Base-by-base conservation (phyloP, 2,113 vertebrate species). In the Percopsis transmontana region DNA sequence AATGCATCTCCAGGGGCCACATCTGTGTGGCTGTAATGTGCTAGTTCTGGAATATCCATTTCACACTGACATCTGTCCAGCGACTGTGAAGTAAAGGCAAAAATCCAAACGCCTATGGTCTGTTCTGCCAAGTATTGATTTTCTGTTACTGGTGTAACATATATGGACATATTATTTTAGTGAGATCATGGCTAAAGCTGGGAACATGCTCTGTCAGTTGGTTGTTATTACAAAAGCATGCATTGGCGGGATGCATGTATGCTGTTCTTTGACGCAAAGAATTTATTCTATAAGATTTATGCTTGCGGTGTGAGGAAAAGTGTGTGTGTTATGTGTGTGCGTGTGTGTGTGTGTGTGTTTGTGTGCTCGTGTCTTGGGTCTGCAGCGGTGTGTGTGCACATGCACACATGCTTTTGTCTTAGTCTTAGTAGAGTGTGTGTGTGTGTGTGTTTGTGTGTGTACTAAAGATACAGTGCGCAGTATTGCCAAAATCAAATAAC, bases 1-100 rank as follows among this genome's bases (percentile, higher is more conserved):
- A 1, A 27, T 51, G 41, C 62, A 1, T 66, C 75, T 82, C 59
- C 61, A 65, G 61, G 47, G 0, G 15, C 68, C 81, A 86, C 88
- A 88, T 89, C 88, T 87, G 85, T 55, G 72, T 51, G 72, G 85
- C 68, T 74, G 82, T 82, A 71, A 79, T 76, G 72, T 74, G 83
- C 77, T 77, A 69, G 58, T 81, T 76, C 81, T 72, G 81, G 71
- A 70, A 53, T 84, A 87, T 87, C 85, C 85, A 79, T 90, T 87
- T 89, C 88, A 77, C 80, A 63, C 83, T 83, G 84, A 88, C 88
- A 89, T 89, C 88, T 87, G 88, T 87, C 88, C 86, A 77, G 54
- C 53, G 65, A 71, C 69, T 48, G 38, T 24, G 66, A 81, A 81
- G 68, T 70, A 78, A 75, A 83, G 70, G 70, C 74, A 72, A 77